Percentiles rank a stretch among this genome's conserved stretches.
These are phyloP conservation scores for Actinopyga echinites DNA, from an alignment of 53 echinoderm and acorn worm genomes.

Conservation along the genomic window DNA sequence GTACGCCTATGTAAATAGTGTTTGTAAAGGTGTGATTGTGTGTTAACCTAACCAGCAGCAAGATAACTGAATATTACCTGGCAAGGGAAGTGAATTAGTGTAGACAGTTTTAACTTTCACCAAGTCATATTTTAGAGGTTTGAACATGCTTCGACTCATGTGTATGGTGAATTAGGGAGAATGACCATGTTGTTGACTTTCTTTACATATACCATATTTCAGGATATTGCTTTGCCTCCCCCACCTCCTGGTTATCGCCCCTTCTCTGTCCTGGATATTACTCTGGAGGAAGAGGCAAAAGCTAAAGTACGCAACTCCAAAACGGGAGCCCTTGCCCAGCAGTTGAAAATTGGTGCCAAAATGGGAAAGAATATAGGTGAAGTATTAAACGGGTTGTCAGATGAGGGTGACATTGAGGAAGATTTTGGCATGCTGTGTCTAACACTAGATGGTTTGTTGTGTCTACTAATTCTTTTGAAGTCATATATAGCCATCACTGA, in stretches of 20 bases:
- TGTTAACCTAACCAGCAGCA: too few relatives aligned
- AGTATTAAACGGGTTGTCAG: slow-evolving; percentile 11
- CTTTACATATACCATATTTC: not conserved
- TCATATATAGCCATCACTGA: not conserved
- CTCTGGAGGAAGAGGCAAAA: slow-evolving; percentile 86
- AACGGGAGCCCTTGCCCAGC: slow-evolving; percentile 87
- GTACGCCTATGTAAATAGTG: too few relatives aligned
- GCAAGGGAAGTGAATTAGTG: too few relatives aligned
- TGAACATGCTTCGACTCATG: too few relatives aligned
- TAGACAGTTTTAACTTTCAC: too few relatives aligned
- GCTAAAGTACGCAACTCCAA: slow-evolving; percentile 81
- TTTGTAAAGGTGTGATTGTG: too few relatives aligned
- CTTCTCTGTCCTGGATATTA: slow-evolving; percentile 87
- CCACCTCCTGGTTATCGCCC: slow-evolving; percentile 88
- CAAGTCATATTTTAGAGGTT: too few relatives aligned
- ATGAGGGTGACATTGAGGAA: not conserved
- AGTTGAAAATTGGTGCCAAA: slow-evolving; percentile 94
- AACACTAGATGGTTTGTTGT: slow-evolving; percentile 43
- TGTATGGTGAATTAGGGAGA: too few relatives aligned
- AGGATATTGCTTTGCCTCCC: slow-evolving; percentile 83
- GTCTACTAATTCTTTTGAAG: not conserved
- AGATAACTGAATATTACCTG: too few relatives aligned
- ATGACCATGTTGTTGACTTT: too few relatives aligned
- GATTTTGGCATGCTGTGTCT: slow-evolving; percentile 15
- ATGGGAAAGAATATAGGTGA: slow-evolving; percentile 94